phyloP scores from a whole-genome alignment of 2,113 vertebrate genomes.

The Oriolus oriolus region DNA sequence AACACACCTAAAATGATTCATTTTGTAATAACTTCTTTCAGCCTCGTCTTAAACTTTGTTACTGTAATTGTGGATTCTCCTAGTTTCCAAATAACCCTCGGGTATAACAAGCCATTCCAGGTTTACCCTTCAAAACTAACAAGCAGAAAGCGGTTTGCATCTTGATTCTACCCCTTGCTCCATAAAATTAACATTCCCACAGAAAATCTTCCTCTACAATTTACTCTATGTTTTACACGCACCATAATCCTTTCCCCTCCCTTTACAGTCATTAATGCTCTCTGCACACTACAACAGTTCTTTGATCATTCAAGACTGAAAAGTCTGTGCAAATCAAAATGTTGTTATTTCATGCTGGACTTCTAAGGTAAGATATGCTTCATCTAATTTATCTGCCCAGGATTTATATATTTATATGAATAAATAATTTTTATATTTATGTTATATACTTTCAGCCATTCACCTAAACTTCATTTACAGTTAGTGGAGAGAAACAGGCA shows the following conservation, averaged over 20 bases:
- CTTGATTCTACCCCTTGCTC: not conserved
- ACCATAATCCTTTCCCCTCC: not conserved
- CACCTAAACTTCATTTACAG: not conserved
- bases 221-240: not conserved
- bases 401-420: not conserved
- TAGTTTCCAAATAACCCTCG: not conserved
- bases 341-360: not conserved
- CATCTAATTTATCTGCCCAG: not conserved
- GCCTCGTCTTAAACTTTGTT: not conserved
- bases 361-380: not conserved
- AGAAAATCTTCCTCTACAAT: not conserved
- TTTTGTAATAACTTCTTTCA: not conserved
- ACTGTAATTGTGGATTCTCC: not conserved
- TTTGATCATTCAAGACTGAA: constrained; percentile 18
- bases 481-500: not conserved
- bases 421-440: not conserved
- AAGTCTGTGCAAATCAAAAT: constrained; percentile 4
- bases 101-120: not conserved
- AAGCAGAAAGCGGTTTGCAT: not conserved
- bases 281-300: not conserved
- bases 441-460: not conserved
- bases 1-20: not conserved
- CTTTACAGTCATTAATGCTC: not conserved
- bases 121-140: not conserved
- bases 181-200: not conserved